Evolutionary conservation across 2,797 vertebrate genomes (phyloP).

Genomic region (Argentina silus): DNA sequence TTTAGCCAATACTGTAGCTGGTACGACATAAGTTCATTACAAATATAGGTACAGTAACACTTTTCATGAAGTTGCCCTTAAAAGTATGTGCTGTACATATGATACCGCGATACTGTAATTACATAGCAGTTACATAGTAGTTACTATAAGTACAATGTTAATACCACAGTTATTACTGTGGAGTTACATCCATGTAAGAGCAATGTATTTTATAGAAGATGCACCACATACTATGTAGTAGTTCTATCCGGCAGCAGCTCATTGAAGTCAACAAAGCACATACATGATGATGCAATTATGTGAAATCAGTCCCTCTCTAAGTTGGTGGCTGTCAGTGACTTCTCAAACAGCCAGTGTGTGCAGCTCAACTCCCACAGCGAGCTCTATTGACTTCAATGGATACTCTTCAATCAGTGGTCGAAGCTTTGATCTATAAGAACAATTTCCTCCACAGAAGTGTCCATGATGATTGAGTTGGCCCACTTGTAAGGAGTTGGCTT

Average conservation of each 20-base stretch:
- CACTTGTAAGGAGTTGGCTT: constrained; percentile 27
- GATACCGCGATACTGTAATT: too few relatives aligned
- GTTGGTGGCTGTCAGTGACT: constrained; percentile 43
- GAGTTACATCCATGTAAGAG: neutral
- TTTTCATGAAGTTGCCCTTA: too few relatives aligned
- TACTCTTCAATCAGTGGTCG: constrained; percentile 34
- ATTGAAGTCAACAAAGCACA: constrained; percentile 43
- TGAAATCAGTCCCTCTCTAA: constrained; percentile 46
- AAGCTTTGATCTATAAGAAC: constrained; percentile 57
- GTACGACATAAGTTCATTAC: too few relatives aligned
- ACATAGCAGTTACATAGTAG: too few relatives aligned
- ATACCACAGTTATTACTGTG: too few relatives aligned
- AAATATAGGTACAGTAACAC: too few relatives aligned
- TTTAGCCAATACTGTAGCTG: too few relatives aligned
- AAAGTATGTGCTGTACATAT: too few relatives aligned
- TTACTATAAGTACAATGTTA: too few relatives aligned
- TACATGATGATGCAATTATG: constrained; percentile 70
- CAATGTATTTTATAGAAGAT: neutral
- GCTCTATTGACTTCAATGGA: constrained; percentile 43
- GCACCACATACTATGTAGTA: neutral
- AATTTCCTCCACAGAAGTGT: constrained; percentile 35
- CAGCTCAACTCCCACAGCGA: constrained; percentile 16
- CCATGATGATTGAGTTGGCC: constrained; percentile 28
- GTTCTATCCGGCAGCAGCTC: constrained; percentile 18
- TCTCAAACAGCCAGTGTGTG: constrained; percentile 33